A percentile compares a stretch with the other conserved stretches of the same genome.
phyloP scores from a whole-genome alignment of 1,140 invertebrate genomes.

The Heliothis subflexa region DNA sequence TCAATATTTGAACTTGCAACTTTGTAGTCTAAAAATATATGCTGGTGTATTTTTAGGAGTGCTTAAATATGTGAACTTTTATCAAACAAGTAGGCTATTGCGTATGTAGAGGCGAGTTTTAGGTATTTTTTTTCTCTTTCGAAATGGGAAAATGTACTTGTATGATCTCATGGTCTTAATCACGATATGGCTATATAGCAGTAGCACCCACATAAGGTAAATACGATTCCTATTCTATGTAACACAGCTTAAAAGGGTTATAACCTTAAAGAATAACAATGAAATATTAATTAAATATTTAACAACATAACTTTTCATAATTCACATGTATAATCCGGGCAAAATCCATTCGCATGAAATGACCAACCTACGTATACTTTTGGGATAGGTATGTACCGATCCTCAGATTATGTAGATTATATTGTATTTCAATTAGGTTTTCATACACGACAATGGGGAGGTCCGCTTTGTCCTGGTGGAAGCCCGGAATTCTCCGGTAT shows the following conservation, averaged over 20 bases:
- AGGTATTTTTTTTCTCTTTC: too few relatives aligned
- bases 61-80: too few relatives aligned
- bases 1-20: too few relatives aligned
- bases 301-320: background rate
- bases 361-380: background rate
- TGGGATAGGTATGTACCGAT: background rate
- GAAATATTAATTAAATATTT: conserved; percentile 21
- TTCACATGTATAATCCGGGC: background rate
- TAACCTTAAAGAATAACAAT: background rate
- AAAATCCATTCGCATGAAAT: conserved; percentile 11
- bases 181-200: too few relatives aligned
- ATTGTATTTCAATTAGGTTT: conserved; percentile 59
- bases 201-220: too few relatives aligned
- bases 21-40: background rate
- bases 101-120: too few relatives aligned
- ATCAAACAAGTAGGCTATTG: too few relatives aligned
- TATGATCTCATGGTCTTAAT: too few relatives aligned
- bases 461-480: conserved; percentile 54
- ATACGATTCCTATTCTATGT: too few relatives aligned
- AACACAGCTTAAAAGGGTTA: too few relatives aligned
- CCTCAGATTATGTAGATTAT: conserved; percentile 44
- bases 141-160: too few relatives aligned
- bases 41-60: background rate
- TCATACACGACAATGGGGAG: conserved; percentile 57
- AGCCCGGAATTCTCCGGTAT: conserved; percentile 52